Evolutionary conservation across 1,140 invertebrate species (phyloP), one percentile per base, ranked within the genome.

Genomic region (Saxidomus purpurata): DNA sequence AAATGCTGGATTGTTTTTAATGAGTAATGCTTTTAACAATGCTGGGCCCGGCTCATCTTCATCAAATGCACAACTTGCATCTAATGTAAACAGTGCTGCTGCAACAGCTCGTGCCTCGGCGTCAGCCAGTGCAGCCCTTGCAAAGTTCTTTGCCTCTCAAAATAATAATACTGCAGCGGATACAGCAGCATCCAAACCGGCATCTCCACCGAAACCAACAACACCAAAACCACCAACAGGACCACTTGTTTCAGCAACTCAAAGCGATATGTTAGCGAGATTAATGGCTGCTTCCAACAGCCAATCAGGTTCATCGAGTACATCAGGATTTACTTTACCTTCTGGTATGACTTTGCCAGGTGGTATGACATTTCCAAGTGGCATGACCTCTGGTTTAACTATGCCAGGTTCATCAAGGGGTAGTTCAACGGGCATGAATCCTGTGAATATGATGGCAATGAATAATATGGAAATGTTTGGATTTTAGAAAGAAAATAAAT

Each of bases 1-100:
- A 47, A 55, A 71, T 49, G 59, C 83, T 22, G 67, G 67, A 49
- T 19, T 85, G 13, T 28, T 69, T 17, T 71, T 85, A 36, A 85
- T 67, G 49, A 47, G 59, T n/a, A 38, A 38, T n/a, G 52, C 52
- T 13, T 17, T 43, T 49, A 49, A 38, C 9, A 19, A 25, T 17
- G 52, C 6, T 34, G 28, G 9, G 1, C n/a, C 67, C 3, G 2
- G 15, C 36, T 31, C 47, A 36, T 1, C 2, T 4, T 34, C 47
- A 52, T 52, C 76, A 52, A 6, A 25, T 34, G 9, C 76, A 36
- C 15, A 22, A 52, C 22, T 25, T 0, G 22, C 47, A 52, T 19
- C 43, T 9, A 15, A 28, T 1, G 28, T 43, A 34, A 55, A 8
- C 47, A 36, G 25, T 19, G 31, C 76, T 25, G 17, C 43, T 25